Percentiles rank a stretch among this genome's conserved stretches.
These are phyloP conservation scores for Rhagoletis zephyria DNA, from an alignment of 1,140 invertebrate species.

Conservation along the genomic window DNA sequence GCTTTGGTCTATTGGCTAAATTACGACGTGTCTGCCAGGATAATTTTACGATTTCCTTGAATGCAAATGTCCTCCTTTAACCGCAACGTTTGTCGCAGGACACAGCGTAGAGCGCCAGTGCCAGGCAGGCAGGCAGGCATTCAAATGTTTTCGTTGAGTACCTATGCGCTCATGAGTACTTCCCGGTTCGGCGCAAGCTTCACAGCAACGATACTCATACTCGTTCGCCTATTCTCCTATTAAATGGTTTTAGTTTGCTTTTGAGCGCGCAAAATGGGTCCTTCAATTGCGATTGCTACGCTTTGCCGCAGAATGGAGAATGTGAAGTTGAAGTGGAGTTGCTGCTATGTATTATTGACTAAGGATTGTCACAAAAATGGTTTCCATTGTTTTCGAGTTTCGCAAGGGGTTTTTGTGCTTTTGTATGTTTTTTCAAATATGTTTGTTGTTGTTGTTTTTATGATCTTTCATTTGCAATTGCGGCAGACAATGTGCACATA, in stretches of 20 bases:
- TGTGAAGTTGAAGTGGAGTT: background rate
- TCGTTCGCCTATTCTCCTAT: background rate
- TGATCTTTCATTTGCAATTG: constrained; percentile 32
- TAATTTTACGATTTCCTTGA: constrained; percentile 73
- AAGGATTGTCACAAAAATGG: background rate
- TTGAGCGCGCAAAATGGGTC: background rate
- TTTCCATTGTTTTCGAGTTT: background rate
- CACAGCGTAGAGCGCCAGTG: background rate
- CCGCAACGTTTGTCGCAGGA: background rate
- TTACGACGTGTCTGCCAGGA: constrained; percentile 73
- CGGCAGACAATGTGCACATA: constrained; percentile 46
- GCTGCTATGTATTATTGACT: background rate
- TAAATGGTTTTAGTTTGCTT: background rate
- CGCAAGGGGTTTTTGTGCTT: background rate
- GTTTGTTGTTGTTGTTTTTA: constrained; percentile 9
- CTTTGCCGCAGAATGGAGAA: no score
- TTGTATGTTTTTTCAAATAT: background rate
- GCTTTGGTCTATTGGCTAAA: constrained; percentile 55
- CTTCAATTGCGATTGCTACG: background rate
- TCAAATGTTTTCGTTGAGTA: constrained; percentile 43
- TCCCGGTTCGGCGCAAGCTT: constrained; percentile 38
- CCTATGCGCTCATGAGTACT: constrained; percentile 46
- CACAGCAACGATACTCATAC: background rate
- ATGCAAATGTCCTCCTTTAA: constrained; percentile 56
- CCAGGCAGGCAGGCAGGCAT: background rate